Evolutionary conservation across 1,140 invertebrate genomes (phyloP), one percentile per base, ranked within the genome.

Genomic region (Bradysia coprophila): DNA sequence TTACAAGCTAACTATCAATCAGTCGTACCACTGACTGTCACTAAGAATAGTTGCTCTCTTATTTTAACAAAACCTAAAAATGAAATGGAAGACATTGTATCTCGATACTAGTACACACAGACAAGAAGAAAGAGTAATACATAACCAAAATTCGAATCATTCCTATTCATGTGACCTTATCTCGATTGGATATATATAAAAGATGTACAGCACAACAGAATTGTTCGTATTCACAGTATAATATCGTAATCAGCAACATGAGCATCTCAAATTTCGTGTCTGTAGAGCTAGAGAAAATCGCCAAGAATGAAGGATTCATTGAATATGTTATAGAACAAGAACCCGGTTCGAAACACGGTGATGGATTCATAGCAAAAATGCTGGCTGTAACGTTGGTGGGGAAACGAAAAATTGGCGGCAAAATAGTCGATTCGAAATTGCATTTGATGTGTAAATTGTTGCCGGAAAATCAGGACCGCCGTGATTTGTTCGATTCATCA

Each of bases 301-400:
- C 39, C 5, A 24, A 28, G n/a, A 8, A 40, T 18, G 23, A 40
- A 24, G 39, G 39, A 16, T 40, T 40, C 31, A 40, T 15, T 15
- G 23, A 40, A 6, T 31, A 24, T 18, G 13, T 15, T 15, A 9
- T 40, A 9, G 16, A 15, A 15, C 16, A 16, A 15, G 39, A 40
- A 18, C 13, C n/a, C 8, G 22, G 22, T 13, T 40, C 39, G 2
- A 21, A 40, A 13, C 23, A 24, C 2, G 39, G 39, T 36, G 33
- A 36, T 16, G 33, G 33, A 36, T 36, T 9, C n/a, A 6, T 9
- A 36, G 5, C 9, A 5, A 28, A 18, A 6, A 9, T 36, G 10
- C 6, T 11, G 5, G 6, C 10, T 36, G 9, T 11, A 9, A 9
- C 5, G 10, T 6, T 36, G 9, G 33, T 11, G 15, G 33, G 33